Conservation (phyloP, 2,888 invertebrate species). For the Chorisops tibialis region DNA sequence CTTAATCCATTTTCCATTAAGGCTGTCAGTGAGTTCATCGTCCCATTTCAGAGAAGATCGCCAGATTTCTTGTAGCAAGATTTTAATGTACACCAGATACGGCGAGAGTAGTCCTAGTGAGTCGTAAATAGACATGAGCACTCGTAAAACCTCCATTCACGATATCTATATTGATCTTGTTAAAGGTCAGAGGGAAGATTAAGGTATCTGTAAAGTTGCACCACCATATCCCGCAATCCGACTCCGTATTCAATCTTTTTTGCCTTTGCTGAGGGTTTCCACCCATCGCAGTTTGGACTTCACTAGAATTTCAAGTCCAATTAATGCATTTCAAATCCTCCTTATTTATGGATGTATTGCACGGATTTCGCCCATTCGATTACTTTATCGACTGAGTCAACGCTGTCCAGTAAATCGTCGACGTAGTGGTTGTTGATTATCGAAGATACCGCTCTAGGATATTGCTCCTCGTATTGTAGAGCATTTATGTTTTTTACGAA, state of each 20-base stretch:
- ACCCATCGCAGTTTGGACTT: neutral
- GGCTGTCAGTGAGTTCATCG: constrained; percentile 25
- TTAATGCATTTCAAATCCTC: neutral
- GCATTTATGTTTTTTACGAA: constrained; percentile 3
- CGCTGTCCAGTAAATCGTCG: no score
- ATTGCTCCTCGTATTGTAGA: neutral
- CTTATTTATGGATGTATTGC: neutral
- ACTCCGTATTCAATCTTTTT: neutral
- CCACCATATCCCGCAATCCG: constrained; percentile 4
- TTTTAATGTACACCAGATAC: constrained; percentile 26
- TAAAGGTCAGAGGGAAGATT: no score
- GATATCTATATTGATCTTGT: neutral
- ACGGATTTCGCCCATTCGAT: neutral
- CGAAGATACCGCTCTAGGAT: neutral
- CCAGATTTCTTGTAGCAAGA: constrained; percentile 30
- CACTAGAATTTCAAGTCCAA: neutral
- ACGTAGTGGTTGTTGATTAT: neutral
- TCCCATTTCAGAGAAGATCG: constrained; percentile 26
- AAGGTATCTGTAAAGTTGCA: neutral
- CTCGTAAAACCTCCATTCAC: constrained; percentile 16
- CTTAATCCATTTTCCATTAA: constrained; percentile 18
- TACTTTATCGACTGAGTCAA: constrained; percentile 18
- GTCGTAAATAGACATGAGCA: constrained; percentile 29
- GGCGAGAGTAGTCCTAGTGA: constrained; percentile 28
- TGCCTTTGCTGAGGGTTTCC: constrained; percentile 11